phyloP scores from a whole-genome alignment of 2,888 invertebrate genomes.

The Dolichomitus sp. region DNA sequence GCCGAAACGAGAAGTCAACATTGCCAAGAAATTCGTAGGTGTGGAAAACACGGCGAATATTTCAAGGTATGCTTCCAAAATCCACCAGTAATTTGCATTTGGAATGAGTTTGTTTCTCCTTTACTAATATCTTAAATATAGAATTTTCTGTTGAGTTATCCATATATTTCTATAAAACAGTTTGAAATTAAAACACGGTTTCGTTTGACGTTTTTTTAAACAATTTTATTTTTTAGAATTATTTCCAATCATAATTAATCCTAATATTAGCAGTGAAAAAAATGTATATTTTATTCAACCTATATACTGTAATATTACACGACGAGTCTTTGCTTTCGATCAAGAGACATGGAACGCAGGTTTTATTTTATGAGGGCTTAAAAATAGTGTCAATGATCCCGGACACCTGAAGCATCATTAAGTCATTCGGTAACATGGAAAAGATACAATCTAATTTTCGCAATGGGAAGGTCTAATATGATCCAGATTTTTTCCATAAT shows the following conservation, averaged over 20 bases:
- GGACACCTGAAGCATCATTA: not conserved
- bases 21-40: not conserved
- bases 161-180: no score
- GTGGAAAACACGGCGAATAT: not conserved
- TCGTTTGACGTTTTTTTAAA: not conserved
- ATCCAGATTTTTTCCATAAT: not conserved
- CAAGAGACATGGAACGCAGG: no score
- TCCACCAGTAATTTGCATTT: not conserved
- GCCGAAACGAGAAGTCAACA: slow-evolving; percentile 9
- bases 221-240: not conserved
- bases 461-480: not conserved
- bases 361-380: no score
- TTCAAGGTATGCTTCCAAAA: not conserved
- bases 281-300: not conserved
- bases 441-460: not conserved
- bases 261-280: not conserved
- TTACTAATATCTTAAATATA: not conserved
- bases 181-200: not conserved
- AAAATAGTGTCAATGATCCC: no score
- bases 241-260: not conserved
- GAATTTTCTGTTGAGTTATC: not conserved
- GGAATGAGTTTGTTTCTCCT: not conserved
- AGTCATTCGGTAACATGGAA: not conserved
- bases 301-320: no score
- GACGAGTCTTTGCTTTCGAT: no score